Percentiles rank a stretch among this genome's conserved stretches.
Evolutionary conservation across 35 echinoderm and acorn worm species (phyloP).

Genomic region (Apostichopus japonicus): DNA sequence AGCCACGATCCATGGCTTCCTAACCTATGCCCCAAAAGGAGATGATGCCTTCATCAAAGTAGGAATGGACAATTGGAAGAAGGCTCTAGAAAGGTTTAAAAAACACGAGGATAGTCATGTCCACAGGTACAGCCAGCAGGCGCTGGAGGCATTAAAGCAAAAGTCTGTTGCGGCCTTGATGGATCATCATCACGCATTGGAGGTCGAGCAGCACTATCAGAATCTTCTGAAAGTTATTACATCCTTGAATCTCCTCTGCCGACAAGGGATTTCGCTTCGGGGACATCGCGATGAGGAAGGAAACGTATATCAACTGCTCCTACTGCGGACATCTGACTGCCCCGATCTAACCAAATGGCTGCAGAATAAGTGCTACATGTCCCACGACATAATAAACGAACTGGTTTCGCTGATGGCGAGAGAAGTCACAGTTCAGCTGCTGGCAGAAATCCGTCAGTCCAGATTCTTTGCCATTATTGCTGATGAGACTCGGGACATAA

Average conservation of each 20-base stretch:
- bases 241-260: constrained; percentile 1
- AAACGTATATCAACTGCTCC: constrained; percentile 33
- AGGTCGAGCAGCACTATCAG: constrained; percentile 23
- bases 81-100: constrained; percentile 9
- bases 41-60: constrained; percentile 37
- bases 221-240: constrained; percentile 35
- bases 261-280: constrained; percentile 35
- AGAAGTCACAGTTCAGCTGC: constrained; percentile 35
- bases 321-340: constrained; percentile 4
- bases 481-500: constrained; percentile 20
- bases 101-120: constrained; percentile 49
- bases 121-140: constrained; percentile 25
- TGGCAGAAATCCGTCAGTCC: constrained; percentile 2
- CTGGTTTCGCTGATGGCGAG: constrained; percentile 46
- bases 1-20: not conserved
- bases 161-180: constrained; percentile 36
- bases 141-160: constrained; percentile 8
- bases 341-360: constrained; percentile 34
- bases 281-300: constrained; percentile 37
- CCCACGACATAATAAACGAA: constrained; percentile 47
- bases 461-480: constrained; percentile 34
- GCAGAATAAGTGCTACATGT: constrained; percentile 41
- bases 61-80: constrained; percentile 38
- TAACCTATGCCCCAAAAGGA: constrained; percentile 23
- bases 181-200: not conserved